Conservation (phyloP, 1,140 invertebrate genomes). For the Panulirus ornatus region DNA sequence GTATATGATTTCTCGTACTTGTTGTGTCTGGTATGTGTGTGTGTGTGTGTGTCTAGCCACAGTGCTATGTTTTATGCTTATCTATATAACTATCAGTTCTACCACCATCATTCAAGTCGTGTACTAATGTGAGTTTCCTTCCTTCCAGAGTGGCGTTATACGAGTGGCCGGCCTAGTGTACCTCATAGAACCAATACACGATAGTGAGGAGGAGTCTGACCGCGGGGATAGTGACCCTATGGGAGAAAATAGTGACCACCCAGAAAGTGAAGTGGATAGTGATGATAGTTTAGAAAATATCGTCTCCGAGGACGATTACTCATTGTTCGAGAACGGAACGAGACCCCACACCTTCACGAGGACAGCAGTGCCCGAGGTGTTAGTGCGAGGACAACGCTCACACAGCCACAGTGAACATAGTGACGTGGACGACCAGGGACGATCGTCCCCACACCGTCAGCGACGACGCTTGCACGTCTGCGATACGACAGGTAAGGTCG, state of each 20-base stretch:
- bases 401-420: neutral
- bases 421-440: neutral
- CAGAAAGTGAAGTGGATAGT: neutral
- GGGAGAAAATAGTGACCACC: too few relatives aligned
- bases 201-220: neutral
- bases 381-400: neutral
- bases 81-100: too few relatives aligned
- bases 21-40: too few relatives aligned
- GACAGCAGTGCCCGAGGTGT: neutral
- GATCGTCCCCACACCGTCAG: neutral
- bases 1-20: too few relatives aligned
- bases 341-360: neutral
- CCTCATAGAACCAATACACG: slow-evolving; percentile 17
- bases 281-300: neutral
- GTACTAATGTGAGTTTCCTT: too few relatives aligned
- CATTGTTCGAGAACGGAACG: neutral
- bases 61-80: too few relatives aligned
- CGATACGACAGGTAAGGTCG: slow-evolving; percentile 3
- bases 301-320: neutral
- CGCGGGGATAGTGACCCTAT: neutral
- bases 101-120: too few relatives aligned
- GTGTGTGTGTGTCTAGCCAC: too few relatives aligned
- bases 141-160: slow-evolving; percentile 27
- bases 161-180: slow-evolving; percentile 24
- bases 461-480: slow-evolving; percentile 13